phyloP scores from a whole-genome alignment of 23 tunicate genomes.

The Trididemnum nubilum region DNA sequence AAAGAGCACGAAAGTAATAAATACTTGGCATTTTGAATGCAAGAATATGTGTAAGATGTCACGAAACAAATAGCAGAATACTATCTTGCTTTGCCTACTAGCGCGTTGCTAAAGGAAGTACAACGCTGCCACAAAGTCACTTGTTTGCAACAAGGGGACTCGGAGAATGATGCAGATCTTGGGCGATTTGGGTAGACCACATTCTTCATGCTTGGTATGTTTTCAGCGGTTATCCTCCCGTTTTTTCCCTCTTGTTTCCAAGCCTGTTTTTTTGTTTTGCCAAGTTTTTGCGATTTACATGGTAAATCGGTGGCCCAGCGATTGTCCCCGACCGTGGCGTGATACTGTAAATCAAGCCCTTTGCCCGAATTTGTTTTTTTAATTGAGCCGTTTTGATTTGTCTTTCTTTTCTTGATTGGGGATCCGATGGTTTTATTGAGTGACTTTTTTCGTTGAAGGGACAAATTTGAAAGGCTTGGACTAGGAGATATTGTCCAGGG shows the following conservation, averaged over 20 bases:
- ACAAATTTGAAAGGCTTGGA: background rate
- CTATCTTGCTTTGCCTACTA: conserved; percentile 14
- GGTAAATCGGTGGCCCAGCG: background rate
- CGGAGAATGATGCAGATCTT: background rate
- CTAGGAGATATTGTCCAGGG: background rate
- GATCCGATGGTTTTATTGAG: background rate
- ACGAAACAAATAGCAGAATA: no score
- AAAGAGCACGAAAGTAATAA: no score
- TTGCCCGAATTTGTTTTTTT: background rate
- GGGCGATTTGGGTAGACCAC: background rate
- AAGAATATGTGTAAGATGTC: no score
- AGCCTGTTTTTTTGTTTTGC: background rate
- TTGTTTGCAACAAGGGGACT: background rate
- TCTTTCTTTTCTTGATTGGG: conserved; percentile 12
- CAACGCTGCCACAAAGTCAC: background rate
- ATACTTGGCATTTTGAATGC: no score
- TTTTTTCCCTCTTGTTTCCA: background rate
- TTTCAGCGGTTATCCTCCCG: background rate
- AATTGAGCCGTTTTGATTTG: background rate
- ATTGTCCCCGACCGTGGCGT: background rate
- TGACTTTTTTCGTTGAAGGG: background rate
- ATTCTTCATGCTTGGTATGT: background rate
- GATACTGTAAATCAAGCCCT: background rate
- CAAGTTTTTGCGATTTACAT: background rate
- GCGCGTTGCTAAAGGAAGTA: background rate